Evolutionary conservation across 2,797 vertebrate genomes (phyloP).

Genomic region (Psittacula derbiana): DNA sequence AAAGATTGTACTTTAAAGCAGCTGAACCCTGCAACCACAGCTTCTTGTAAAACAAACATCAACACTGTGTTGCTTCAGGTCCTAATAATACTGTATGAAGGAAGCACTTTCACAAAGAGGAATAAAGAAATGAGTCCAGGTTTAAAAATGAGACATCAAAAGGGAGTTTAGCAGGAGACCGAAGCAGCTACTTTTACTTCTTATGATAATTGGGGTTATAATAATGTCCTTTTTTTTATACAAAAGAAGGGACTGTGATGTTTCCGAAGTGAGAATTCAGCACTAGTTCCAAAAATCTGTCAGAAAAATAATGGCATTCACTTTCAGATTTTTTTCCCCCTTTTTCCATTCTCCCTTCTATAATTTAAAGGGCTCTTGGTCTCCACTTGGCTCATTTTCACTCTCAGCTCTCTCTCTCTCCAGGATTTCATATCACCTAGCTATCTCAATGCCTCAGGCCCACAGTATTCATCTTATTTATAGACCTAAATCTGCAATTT

Average conservation of each 20-base stretch:
- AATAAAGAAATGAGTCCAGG: conserved; percentile 5
- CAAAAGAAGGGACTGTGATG: neutral
- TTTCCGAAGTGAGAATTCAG: conserved; percentile 1
- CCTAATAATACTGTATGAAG: neutral
- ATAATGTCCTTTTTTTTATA: neutral
- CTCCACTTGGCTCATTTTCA: neutral
- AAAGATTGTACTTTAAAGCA: neutral
- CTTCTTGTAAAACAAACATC: neutral
- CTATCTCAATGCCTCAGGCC: neutral
- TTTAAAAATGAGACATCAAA: conserved; percentile 8
- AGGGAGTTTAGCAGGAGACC: neutral
- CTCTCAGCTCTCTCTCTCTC: neutral
- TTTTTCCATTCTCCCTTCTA: neutral
- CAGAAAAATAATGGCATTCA: neutral
- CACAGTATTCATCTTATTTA: neutral
- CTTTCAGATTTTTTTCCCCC: neutral
- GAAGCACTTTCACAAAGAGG: neutral
- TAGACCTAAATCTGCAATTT: neutral
- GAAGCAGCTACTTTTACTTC: neutral
- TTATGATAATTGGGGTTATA: neutral
- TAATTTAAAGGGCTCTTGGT: neutral
- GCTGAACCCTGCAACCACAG: neutral
- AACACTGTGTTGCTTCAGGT: neutral
- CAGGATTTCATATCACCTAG: neutral
- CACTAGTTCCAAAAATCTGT: neutral